Evolutionary conservation across 2,888 invertebrate species (phyloP).

Genomic region (Diarsia brunnea): DNA sequence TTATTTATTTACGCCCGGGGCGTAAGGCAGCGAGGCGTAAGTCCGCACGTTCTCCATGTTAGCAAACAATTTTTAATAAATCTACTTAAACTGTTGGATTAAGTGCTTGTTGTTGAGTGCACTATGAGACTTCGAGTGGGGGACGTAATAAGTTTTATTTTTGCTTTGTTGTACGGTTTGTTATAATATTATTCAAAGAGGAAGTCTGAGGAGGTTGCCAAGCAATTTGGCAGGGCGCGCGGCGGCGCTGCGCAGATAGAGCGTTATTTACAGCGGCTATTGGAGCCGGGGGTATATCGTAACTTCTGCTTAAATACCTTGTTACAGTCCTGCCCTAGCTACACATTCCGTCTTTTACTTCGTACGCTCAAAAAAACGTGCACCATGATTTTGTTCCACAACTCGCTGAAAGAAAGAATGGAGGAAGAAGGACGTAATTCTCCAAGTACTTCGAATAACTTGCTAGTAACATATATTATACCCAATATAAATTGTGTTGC

Average conservation of each 20-base stretch:
- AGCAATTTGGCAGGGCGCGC: constrained; percentile 87
- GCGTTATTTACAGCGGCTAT: constrained; percentile 87
- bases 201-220: constrained; percentile 88
- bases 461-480: constrained; percentile 41
- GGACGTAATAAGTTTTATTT: constrained; percentile 78
- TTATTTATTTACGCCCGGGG: constrained; percentile 66
- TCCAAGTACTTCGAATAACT: constrained; percentile 48
- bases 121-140: constrained; percentile 62
- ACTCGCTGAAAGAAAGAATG: constrained; percentile 49
- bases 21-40: not conserved
- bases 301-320: constrained; percentile 88
- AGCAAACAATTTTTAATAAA: constrained; percentile 53
- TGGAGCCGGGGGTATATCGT: constrained; percentile 81
- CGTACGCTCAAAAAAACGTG: constrained; percentile 71
- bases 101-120: constrained; percentile 42
- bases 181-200: constrained; percentile 88
- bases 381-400: constrained; percentile 67
- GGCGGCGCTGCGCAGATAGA: constrained; percentile 83
- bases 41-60: constrained; percentile 31
- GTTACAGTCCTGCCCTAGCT: constrained; percentile 76
- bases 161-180: constrained; percentile 83
- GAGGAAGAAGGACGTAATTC: constrained; percentile 37
- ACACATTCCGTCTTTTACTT: constrained; percentile 72
- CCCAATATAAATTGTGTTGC: constrained; percentile 62
- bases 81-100: constrained; percentile 43